These are phyloP conservation scores for Drosophila multiciliata DNA, from an alignment of 2,888 invertebrate species.

Conservation along the genomic window DNA sequence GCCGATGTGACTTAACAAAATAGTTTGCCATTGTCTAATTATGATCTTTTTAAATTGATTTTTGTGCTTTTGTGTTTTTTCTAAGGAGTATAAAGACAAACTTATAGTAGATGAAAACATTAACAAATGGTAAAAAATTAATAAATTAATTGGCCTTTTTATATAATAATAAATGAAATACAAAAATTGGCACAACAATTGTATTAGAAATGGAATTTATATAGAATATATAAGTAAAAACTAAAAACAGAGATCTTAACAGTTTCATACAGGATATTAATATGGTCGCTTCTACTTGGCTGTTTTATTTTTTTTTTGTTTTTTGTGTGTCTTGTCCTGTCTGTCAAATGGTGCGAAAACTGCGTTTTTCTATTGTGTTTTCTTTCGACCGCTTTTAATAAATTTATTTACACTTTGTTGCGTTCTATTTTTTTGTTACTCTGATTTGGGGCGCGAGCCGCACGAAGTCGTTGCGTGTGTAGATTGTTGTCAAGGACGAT, in stretches of 20 bases:
- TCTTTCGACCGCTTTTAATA: slow-evolving; percentile 61
- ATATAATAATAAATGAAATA: background rate
- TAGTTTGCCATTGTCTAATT: slow-evolving; percentile 55
- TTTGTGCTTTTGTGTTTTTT: slow-evolving; percentile 8
- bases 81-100: background rate
- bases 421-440: slow-evolving; percentile 40
- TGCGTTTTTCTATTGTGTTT: slow-evolving; percentile 50
- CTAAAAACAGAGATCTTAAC: background rate
- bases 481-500: slow-evolving; percentile 57
- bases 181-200: background rate
- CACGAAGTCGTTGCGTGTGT: slow-evolving; percentile 33
- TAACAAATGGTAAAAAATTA: too few relatives aligned
- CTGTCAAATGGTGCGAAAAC: slow-evolving; percentile 68
- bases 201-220: accelerated
- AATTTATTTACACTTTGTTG: slow-evolving; percentile 75
- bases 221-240: background rate
- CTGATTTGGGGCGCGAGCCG: slow-evolving; percentile 63
- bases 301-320: slow-evolving; percentile 9
- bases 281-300: slow-evolving; percentile 1
- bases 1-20: slow-evolving; percentile 47
- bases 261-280: background rate
- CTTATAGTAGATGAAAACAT: background rate
- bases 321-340: slow-evolving; percentile 12
- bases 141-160: accelerated
- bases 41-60: slow-evolving; percentile 49